Evolutionary conservation across 2,113 vertebrate species (phyloP).

Genomic region (Phylloscopus trochiloides): DNA sequence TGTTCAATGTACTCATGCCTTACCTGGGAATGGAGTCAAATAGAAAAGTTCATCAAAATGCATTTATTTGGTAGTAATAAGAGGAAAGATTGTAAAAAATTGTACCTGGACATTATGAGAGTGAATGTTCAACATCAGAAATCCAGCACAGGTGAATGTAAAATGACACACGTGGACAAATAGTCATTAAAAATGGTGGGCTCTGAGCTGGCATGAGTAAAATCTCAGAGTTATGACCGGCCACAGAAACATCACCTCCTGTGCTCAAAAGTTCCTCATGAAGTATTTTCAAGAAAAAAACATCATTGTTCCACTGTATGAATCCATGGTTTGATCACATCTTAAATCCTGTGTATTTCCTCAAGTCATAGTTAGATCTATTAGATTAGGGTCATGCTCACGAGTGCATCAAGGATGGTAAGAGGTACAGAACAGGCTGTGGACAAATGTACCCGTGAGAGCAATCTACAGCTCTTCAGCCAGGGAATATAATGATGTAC

Average conservation of each 20-base stretch:
- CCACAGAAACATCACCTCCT: neutral
- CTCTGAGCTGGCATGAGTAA: neutral
- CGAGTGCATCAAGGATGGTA: neutral
- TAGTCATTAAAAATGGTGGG: neutral
- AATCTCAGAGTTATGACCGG: neutral
- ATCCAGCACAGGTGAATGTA: neutral
- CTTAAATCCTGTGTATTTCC: neutral
- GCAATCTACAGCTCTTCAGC: neutral
- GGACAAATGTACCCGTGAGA: neutral
- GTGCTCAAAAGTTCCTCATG: neutral
- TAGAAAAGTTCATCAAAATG: neutral
- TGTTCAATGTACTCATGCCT: neutral
- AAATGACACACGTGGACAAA: neutral
- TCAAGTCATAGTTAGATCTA: neutral
- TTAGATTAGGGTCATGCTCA: neutral
- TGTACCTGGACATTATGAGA: neutral
- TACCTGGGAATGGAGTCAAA: neutral
- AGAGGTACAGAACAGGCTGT: rapidly evolving
- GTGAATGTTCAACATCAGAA: neutral
- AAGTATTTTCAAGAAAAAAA: neutral
- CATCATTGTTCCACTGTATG: neutral
- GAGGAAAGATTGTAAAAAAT: neutral
- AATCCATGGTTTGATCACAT: neutral
- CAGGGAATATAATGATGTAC: neutral
- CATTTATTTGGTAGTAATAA: neutral